A percentile compares a stretch with the other conserved stretches of the same genome.
phyloP scores from a whole-genome alignment of 2,797 vertebrate genomes.

The Novumbra hubbsi region DNA sequence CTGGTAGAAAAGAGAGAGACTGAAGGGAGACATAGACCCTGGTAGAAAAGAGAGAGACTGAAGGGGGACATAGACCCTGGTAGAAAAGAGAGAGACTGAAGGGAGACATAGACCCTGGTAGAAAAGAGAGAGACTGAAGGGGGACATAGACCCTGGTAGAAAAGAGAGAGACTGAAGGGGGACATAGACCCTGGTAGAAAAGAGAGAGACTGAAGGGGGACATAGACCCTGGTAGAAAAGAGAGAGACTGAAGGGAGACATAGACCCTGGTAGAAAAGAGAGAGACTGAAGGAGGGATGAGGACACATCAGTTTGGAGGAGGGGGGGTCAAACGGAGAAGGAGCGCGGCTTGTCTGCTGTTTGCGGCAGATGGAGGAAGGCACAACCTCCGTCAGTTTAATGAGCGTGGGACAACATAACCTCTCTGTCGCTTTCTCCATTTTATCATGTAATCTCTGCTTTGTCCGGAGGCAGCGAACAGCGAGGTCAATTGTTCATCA shows the following conservation, averaged over 20 bases:
- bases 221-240: too few species aligned
- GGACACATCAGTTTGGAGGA: background rate
- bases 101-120: background rate
- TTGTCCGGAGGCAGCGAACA: background rate
- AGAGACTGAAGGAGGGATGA: background rate
- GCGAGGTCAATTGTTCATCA: background rate
- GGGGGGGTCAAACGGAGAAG: background rate
- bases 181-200: background rate
- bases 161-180: conserved; percentile 1
- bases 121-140: background rate
- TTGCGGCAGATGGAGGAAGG: conserved; percentile 26
- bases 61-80: conserved; percentile 18
- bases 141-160: background rate
- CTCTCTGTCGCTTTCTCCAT: conserved; percentile 23
- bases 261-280: background rate
- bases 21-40: conserved; percentile 18
- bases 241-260: background rate
- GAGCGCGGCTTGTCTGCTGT: conserved; percentile 39
- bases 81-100: background rate
- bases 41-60: background rate
- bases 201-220: conserved; percentile 9
- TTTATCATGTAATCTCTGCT: conserved; percentile 31
- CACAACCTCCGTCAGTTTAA: conserved; percentile 28
- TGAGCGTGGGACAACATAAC: conserved; percentile 34
- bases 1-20: background rate